Evolutionary conservation across 2,113 vertebrate genomes (phyloP).

Genomic region (Pterocles burchelli): DNA sequence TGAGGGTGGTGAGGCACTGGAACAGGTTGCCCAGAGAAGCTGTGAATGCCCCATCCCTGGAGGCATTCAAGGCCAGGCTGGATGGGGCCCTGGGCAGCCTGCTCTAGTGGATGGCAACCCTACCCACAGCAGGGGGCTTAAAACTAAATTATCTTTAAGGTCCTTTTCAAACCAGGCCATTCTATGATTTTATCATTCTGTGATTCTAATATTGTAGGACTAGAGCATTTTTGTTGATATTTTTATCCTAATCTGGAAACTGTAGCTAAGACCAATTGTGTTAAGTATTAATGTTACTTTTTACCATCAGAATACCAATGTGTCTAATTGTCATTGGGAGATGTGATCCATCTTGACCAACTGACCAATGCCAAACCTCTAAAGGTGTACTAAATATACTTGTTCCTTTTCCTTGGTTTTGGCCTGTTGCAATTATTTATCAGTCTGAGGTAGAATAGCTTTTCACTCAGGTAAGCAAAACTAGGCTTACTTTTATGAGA

Average conservation of each 20-base stretch:
- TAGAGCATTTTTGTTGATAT: background rate
- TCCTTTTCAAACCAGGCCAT: too few species aligned
- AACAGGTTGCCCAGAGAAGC: too few species aligned
- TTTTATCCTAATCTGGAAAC: background rate
- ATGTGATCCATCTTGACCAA: background rate
- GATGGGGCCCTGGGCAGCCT: too few species aligned
- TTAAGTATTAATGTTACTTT: background rate
- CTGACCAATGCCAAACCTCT: background rate
- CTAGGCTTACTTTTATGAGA: background rate
- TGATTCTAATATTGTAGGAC: background rate
- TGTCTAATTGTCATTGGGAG: background rate
- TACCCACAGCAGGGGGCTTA: too few species aligned
- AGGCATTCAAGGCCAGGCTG: too few species aligned
- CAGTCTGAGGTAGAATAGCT: background rate
- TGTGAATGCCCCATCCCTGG: too few species aligned
- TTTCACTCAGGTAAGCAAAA: background rate
- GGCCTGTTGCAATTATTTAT: background rate
- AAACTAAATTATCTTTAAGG: too few species aligned
- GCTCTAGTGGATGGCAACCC: too few species aligned
- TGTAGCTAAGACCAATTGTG: background rate
- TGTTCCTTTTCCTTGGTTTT: background rate
- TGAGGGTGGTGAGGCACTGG: too few species aligned
- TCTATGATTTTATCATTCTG: too few species aligned
- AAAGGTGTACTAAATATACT: background rate
- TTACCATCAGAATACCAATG: background rate